These are phyloP conservation scores for Leptonema lineaticorne DNA, from an alignment of 1,140 invertebrate genomes.

Conservation along the genomic window DNA sequence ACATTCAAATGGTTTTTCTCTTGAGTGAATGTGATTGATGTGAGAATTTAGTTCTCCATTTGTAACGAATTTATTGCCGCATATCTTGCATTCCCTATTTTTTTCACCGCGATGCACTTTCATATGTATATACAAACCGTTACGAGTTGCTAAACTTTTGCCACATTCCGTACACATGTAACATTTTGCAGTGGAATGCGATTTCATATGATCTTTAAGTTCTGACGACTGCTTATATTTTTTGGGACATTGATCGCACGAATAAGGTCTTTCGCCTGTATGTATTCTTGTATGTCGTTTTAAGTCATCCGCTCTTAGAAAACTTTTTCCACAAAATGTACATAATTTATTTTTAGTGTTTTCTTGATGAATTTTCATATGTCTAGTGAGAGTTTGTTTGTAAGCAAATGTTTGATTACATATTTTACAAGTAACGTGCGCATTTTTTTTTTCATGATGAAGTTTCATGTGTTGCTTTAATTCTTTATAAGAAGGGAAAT, in stretches of 20 bases:
- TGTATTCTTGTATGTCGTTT: constrained; percentile 58
- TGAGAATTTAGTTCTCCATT: constrained; percentile 51
- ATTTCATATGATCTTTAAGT: constrained; percentile 59
- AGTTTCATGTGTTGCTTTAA: constrained; percentile 29
- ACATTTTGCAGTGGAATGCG: constrained; percentile 62
- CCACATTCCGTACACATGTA: constrained; percentile 63
- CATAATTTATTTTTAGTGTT: constrained; percentile 37
- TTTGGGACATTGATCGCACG: constrained; percentile 49
- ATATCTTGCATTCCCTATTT: constrained; percentile 37
- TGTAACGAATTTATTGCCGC: constrained; percentile 42
- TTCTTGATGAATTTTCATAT: constrained; percentile 48
- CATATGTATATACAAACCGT: constrained; percentile 41
- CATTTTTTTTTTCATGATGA: constrained; percentile 13
- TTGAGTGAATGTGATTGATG: constrained; percentile 52
- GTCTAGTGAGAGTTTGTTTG: constrained; percentile 47
- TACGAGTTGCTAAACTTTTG: constrained; percentile 48
- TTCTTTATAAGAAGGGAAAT: constrained; percentile 23
- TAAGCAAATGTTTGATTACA: constrained; percentile 48
- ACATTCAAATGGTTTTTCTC: constrained; percentile 61
- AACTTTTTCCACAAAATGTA: constrained; percentile 42
- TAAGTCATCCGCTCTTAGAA: constrained; percentile 40
- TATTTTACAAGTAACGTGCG: constrained; percentile 26
- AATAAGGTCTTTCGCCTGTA: constrained; percentile 62
- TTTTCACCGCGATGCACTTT: constrained; percentile 39
- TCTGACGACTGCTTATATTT: constrained; percentile 51